These are phyloP conservation scores for Camelus dromedarius DNA, from an alignment of 2,113 vertebrate genomes.

Conservation along the genomic window DNA sequence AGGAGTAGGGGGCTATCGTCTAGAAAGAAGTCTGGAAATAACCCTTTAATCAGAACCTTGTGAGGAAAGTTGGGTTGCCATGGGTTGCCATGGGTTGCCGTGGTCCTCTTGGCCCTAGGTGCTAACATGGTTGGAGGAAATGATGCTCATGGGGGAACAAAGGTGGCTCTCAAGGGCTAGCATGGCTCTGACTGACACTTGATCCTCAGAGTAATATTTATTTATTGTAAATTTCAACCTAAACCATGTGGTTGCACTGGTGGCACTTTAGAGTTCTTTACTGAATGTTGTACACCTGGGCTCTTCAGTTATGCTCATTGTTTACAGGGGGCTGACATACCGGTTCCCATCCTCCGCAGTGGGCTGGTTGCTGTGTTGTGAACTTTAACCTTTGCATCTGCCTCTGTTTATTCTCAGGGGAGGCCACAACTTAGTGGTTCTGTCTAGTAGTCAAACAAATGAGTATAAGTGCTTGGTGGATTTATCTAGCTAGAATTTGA, in stretches of 20 bases:
- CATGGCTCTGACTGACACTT: not conserved
- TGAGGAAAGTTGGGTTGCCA: not conserved
- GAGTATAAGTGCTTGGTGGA: not conserved
- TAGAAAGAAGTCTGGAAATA: not conserved
- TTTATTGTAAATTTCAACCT: not conserved
- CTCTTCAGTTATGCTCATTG: not conserved
- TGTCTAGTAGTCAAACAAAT: not conserved
- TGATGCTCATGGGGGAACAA: not conserved
- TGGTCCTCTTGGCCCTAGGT: not conserved
- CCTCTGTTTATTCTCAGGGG: not conserved
- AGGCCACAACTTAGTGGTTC: not conserved
- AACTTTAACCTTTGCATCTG: not conserved
- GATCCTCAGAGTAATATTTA: not conserved
- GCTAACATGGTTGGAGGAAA: not conserved
- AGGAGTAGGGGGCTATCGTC: not conserved
- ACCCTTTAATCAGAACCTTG: not conserved
- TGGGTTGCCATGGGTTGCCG: fast-evolving
- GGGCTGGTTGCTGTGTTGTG: not conserved
- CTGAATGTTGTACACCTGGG: not conserved
- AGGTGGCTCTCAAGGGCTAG: not conserved
- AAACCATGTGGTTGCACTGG: not conserved
- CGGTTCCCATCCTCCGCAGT: not conserved
- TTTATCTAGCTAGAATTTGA: not conserved
- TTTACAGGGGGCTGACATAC: not conserved
- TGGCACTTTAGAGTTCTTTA: not conserved